Percentiles rank a stretch among this genome's conserved stretches.
phyloP scores from a whole-genome alignment of 2,113 vertebrate genomes.

The Toxotes chatareus region DNA sequence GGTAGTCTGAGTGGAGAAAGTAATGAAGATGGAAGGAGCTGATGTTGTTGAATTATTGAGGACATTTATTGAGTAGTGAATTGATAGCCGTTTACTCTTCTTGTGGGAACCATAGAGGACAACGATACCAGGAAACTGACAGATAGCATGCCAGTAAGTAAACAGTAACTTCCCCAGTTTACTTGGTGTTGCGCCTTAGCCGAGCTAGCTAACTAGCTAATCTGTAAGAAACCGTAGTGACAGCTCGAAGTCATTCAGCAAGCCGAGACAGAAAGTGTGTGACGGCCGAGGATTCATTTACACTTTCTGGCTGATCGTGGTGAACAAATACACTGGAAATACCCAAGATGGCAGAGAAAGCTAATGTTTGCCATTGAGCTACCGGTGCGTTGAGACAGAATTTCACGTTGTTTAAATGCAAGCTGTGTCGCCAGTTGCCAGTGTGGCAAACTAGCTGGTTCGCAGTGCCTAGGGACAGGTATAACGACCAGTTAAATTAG shows the following conservation, averaged over 20 bases:
- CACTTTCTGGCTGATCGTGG: background rate
- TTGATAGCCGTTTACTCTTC: conserved; percentile 45
- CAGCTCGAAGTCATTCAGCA: conserved; percentile 71
- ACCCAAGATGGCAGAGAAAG: background rate
- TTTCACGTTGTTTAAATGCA: background rate
- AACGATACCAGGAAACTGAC: conserved; percentile 43
- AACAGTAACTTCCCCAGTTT: conserved; percentile 46
- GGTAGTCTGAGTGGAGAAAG: conserved; percentile 83
- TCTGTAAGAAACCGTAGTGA: conserved; percentile 63
- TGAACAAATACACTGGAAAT: conserved; percentile 8
- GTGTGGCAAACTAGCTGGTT: conserved; percentile 18
- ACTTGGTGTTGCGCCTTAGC: conserved; percentile 64
- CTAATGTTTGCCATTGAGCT: background rate
- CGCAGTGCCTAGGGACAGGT: background rate
- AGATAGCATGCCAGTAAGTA: conserved; percentile 87
- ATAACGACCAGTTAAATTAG: background rate
- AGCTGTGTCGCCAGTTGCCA: background rate
- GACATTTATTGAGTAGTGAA: conserved; percentile 74
- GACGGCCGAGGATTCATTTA: conserved; percentile 46
- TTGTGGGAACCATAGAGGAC: conserved; percentile 41
- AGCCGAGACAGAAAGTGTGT: conserved; percentile 28
- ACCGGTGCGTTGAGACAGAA: background rate
- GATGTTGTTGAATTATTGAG: conserved; percentile 80
- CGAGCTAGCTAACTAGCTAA: conserved; percentile 75
- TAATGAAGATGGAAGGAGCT: conserved; percentile 82